These are phyloP conservation scores for Hirtodrosophila histrioides DNA, from an alignment of 2,888 invertebrate genomes.

Conservation along the genomic window DNA sequence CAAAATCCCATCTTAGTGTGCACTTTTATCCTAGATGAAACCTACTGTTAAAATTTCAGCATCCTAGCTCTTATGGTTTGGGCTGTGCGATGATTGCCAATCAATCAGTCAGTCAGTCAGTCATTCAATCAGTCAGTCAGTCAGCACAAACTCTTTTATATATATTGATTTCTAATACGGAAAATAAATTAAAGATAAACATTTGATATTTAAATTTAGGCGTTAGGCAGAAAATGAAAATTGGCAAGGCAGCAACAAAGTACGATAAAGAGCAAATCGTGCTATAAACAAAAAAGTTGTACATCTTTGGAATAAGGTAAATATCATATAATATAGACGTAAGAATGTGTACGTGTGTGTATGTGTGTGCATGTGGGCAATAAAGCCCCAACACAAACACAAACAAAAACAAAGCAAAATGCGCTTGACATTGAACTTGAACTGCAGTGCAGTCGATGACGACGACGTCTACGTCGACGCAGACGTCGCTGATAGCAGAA, in stretches of 20 bases:
- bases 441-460: constrained; percentile 73
- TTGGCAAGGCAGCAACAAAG: constrained; percentile 18
- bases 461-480: constrained; percentile 12
- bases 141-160: no score
- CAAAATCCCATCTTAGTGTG: no score
- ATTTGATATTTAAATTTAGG: constrained; percentile 12
- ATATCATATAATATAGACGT: constrained; percentile 26
- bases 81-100: no score
- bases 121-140: no score
- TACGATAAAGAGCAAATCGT: constrained; percentile 42
- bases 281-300: constrained; percentile 43
- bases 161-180: no score
- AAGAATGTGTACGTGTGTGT: no score
- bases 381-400: constrained; percentile 1
- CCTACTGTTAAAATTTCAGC: no score
- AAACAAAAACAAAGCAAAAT: constrained; percentile 57
- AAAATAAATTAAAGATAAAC: constrained; percentile 39
- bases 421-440: constrained; percentile 83
- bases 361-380: neutral
- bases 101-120: no score
- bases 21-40: no score
- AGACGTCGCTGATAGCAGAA: constrained; percentile 48
- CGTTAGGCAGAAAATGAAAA: constrained; percentile 21
- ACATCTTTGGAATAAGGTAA: constrained; percentile 49
- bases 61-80: no score